Evolutionary conservation across 2,888 invertebrate genomes (phyloP).

Genomic region (Onchidella celtica): DNA sequence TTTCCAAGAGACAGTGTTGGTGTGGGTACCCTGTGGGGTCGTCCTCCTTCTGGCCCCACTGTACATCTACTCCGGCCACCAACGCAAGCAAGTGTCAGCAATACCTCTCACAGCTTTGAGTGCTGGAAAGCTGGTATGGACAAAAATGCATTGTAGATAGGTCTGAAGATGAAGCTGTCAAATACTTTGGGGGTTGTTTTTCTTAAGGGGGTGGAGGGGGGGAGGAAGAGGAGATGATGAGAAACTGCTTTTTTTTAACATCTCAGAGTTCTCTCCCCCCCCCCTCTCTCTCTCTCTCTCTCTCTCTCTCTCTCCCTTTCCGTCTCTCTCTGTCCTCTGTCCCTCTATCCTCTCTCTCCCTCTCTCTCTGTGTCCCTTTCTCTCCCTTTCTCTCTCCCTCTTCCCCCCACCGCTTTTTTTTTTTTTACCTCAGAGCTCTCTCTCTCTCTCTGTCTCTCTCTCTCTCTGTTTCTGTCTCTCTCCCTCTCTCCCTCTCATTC

Average conservation of each 20-base stretch:
- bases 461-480: too few relatives aligned
- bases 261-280: not conserved
- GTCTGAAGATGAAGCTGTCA: too few relatives aligned
- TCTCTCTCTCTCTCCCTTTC: not conserved
- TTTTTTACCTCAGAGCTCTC: too few relatives aligned
- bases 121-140: constrained; percentile 46
- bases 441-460: too few relatives aligned
- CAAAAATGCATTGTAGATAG: too few relatives aligned
- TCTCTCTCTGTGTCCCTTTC: not conserved
- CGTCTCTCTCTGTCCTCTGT: not conserved
- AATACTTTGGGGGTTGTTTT: too few relatives aligned
- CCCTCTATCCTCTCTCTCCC: not conserved
- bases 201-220: too few relatives aligned
- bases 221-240: too few relatives aligned
- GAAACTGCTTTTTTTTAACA: not conserved
- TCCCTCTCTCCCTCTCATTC: too few relatives aligned
- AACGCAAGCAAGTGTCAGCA: not conserved
- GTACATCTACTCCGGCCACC: not conserved
- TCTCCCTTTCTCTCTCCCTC: not conserved
- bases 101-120: constrained; percentile 41
- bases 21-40: constrained; percentile 93
- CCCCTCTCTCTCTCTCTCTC: not conserved
- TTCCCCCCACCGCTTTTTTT: too few relatives aligned
- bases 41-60: constrained; percentile 85
- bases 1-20: constrained; percentile 92